Evolutionary conservation across 2,888 invertebrate species (phyloP).

Genomic region (Phyllotreta striolata): DNA sequence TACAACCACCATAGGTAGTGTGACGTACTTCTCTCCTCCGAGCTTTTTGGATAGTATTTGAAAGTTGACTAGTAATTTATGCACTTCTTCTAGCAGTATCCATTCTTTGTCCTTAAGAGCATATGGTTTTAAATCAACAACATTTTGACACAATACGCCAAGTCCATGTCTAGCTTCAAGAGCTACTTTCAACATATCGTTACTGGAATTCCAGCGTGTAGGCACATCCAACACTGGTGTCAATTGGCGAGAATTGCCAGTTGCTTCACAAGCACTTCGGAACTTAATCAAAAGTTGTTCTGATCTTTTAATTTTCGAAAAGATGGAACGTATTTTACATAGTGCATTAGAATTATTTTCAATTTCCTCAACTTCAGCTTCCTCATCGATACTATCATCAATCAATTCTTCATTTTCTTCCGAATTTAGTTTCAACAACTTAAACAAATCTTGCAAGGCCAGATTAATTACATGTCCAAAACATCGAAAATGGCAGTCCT

Average conservation of each 20-base stretch:
- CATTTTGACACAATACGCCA: constrained; percentile 2
- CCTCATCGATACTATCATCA: constrained; percentile 15
- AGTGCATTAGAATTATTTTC: not conserved
- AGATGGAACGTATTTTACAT: constrained; percentile 9
- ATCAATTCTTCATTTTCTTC: not conserved
- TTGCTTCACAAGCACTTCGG: constrained; percentile 17
- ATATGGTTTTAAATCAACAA: constrained; percentile 9
- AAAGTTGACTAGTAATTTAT: constrained; percentile 37
- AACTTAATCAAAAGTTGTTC: constrained; percentile 2
- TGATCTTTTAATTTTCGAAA: constrained; percentile 1
- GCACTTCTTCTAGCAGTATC: constrained; percentile 18
- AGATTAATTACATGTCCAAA: constrained; percentile 48
- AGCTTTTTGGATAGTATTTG: constrained; percentile 35
- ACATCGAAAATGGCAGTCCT: constrained; percentile 48
- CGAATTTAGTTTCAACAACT: constrained; percentile 11
- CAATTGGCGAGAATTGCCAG: constrained; percentile 17
- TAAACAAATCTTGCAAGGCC: constrained; percentile 43
- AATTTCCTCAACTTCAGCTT: constrained; percentile 11
- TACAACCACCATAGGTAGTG: constrained; percentile 39
- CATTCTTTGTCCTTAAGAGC: constrained; percentile 14
- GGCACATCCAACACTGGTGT: constrained; percentile 13
- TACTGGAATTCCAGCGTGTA: constrained; percentile 25
- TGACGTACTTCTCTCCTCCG: constrained; percentile 39
- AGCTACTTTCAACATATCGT: constrained; percentile 19
- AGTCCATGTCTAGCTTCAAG: constrained; percentile 9